phyloP scores from a whole-genome alignment of 2,888 invertebrate genomes.

The Melieria crassipennis region DNA sequence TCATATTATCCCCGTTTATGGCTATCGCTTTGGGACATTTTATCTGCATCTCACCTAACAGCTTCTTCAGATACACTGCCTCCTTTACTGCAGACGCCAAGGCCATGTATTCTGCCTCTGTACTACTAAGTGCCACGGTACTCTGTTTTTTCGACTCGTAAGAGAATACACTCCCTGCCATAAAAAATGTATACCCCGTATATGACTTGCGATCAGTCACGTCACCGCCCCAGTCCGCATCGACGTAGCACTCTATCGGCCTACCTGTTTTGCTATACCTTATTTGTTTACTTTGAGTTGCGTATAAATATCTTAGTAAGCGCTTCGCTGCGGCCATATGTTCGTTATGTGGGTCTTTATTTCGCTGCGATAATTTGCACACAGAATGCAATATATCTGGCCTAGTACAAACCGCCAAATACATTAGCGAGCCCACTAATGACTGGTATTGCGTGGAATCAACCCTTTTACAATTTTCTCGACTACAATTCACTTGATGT shows the following conservation, averaged over 20 bases:
- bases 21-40: slow-evolving; percentile 15
- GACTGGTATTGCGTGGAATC: slow-evolving; percentile 39
- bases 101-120: slow-evolving; percentile 39
- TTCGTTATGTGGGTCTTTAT: slow-evolving; percentile 39
- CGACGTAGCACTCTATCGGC: no score
- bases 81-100: slow-evolving; percentile 36
- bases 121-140: slow-evolving; percentile 40
- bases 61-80: slow-evolving; percentile 32
- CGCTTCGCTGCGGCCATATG: slow-evolving; percentile 40
- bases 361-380: slow-evolving; percentile 41
- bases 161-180: slow-evolving; percentile 37
- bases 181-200: slow-evolving; percentile 34
- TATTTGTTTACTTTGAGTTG: slow-evolving; percentile 12
- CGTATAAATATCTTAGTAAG: slow-evolving; percentile 26
- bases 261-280: slow-evolving; percentile 16
- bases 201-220: no score
- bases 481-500: no score
- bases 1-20: slow-evolving; percentile 26
- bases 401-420: slow-evolving; percentile 38
- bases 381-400: slow-evolving; percentile 44
- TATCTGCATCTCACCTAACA: slow-evolving; percentile 21
- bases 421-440: slow-evolving; percentile 37
- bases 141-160: slow-evolving; percentile 40
- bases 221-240: no score
- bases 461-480: no score